Base-by-base conservation (phyloP, 2,113 vertebrate species). In the Halcyon malimbica region DNA sequence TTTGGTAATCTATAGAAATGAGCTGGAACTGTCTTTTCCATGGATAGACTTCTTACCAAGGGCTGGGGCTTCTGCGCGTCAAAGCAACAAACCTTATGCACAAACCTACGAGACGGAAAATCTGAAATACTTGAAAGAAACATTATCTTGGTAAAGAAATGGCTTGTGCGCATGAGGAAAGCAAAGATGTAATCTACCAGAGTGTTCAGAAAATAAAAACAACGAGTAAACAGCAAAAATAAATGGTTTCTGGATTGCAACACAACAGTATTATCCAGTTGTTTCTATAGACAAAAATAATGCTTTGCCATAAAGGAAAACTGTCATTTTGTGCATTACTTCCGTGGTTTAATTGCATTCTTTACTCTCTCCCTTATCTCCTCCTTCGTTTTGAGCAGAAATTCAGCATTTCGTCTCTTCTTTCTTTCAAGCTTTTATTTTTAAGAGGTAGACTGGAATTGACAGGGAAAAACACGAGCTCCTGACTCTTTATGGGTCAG, bases 111-210 rank as follows among this genome's bases (percentile, higher is more conserved):
- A 87, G 86, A 28, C 1, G 13, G 90, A 76, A 93, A 94, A 95
- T 94, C 93, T 83, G 89, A 92, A 94, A 97, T 96, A 91, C 95
- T 98, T 97, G 93, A 97, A 98, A 95, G 95, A 93, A 96, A 93
- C 51, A 53, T 64, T 94, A 54, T 92, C 26, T 93, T 68, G 83
- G 75, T 94, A 96, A 94, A 26, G 90, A 97, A 97, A 94, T 21
- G 93, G 87, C 96, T 97, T 96, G 95, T 95, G 80, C 89, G 87
- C 97, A 96, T 93, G 94, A 94, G 90, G 85, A 92, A 85, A 96
- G 79, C 93, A 89, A 96, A 97, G 89, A 96, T 90, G 91, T 95
- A 95, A 96, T 91, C 92, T 93, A 88, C 91, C 90, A 96, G 92
- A 92, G 89, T 94, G 93, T 85, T 94, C 81, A 81, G 77, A 94